These are phyloP conservation scores for Luffia ferchaultella DNA, from an alignment of 2,888 invertebrate species.

Conservation along the genomic window DNA sequence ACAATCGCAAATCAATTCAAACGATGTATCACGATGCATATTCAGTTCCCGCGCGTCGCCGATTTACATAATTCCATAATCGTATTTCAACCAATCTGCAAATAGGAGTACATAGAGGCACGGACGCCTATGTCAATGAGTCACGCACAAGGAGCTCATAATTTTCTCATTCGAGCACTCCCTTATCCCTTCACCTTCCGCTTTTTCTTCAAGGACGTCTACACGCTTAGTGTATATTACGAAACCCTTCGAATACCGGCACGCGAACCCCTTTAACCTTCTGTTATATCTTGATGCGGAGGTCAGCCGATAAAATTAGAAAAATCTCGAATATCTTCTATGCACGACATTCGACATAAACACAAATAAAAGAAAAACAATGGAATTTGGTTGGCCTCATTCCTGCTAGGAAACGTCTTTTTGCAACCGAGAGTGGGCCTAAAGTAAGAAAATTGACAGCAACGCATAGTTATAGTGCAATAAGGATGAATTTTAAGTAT, in stretches of 20 bases:
- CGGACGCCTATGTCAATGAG: background rate
- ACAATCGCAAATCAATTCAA: no score
- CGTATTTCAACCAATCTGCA: background rate
- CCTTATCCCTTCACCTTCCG: no score
- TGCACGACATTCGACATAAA: no score
- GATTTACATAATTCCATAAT: background rate
- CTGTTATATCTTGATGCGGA: background rate
- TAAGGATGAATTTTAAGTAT: no score
- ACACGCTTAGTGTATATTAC: background rate
- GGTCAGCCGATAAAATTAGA: no score
- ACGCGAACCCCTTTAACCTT: background rate
- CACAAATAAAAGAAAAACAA: no score
- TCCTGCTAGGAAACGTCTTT: no score
- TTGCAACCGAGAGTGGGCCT: no score
- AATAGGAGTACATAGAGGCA: background rate
- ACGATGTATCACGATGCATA: background rate
- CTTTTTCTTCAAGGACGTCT: background rate
- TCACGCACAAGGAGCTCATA: background rate
- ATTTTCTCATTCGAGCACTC: background rate
- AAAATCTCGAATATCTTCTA: no score
- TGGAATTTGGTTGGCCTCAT: no score
- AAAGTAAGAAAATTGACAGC: no score
- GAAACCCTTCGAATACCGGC: background rate
- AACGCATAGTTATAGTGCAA: no score
- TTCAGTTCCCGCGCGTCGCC: background rate